phyloP scores from a whole-genome alignment of 2,888 invertebrate genomes.

The Drosophila planitibia region DNA sequence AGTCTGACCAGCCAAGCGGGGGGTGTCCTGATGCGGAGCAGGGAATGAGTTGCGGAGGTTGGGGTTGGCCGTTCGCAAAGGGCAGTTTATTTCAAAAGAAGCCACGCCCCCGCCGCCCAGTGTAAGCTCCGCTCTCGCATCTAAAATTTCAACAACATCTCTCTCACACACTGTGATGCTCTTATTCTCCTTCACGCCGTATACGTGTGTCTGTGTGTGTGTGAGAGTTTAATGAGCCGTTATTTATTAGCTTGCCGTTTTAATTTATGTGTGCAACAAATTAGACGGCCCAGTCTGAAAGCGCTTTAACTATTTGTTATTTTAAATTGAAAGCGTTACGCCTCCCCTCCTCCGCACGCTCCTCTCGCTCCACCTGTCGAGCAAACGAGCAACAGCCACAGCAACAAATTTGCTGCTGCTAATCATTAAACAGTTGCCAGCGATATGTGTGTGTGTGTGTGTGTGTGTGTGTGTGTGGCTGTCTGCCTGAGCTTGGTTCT shows the following conservation, averaged over 20 bases:
- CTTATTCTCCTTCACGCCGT: neutral
- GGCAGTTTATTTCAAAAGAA: slow-evolving; percentile 54
- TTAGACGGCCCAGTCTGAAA: slow-evolving; percentile 65
- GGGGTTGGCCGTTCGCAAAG: slow-evolving; percentile 23
- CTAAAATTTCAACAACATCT: slow-evolving; percentile 6
- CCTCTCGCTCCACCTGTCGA: neutral
- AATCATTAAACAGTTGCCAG: slow-evolving; percentile 56
- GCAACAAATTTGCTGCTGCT: slow-evolving; percentile 50
- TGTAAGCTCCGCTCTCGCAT: slow-evolving; percentile 12
- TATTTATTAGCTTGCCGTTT: slow-evolving; percentile 74
- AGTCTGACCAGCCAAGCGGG: slow-evolving; percentile 5
- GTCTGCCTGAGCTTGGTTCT: slow-evolving; percentile 10
- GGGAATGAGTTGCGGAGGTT: neutral
- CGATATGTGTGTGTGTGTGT: neutral
- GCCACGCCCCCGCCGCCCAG: neutral
- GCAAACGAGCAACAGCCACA: slow-evolving; percentile 13
- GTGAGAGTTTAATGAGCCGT: slow-evolving; percentile 71
- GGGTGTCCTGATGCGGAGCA: neutral
- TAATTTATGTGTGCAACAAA: slow-evolving; percentile 78
- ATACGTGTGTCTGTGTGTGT: slow-evolving; percentile 2
- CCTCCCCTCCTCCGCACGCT: neutral
- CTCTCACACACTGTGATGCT: neutral
- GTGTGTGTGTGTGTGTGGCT: neutral
- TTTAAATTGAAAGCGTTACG: slow-evolving; percentile 60
- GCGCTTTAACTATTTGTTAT: slow-evolving; percentile 67